A percentile compares a stretch with the other conserved stretches of the same genome.
Evolutionary conservation across 2,113 vertebrate genomes (phyloP).

Genomic region (Arvicanthis niloticus): DNA sequence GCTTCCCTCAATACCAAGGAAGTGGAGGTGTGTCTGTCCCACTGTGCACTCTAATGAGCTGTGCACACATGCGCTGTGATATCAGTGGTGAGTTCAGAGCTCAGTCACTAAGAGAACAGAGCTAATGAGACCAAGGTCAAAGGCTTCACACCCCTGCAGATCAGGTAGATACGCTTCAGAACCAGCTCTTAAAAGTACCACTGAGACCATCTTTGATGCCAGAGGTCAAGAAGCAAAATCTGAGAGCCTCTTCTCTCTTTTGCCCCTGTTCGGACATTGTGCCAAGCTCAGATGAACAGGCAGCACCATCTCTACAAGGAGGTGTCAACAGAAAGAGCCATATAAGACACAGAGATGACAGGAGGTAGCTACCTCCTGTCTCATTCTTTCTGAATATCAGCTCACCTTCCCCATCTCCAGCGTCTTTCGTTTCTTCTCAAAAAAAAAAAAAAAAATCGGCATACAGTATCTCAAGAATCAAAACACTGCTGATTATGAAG

Average conservation of each 20-base stretch:
- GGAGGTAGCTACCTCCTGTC: not conserved
- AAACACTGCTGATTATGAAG: not conserved
- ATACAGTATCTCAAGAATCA: not conserved
- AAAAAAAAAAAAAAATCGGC: not conserved
- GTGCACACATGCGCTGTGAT: not conserved
- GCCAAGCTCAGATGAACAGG: not conserved
- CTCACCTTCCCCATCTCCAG: not conserved
- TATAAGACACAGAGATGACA: not conserved
- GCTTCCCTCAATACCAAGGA: not conserved
- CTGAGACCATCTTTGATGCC: not conserved
- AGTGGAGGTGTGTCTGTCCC: not conserved
- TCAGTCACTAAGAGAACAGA: not conserved
- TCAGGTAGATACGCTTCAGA: not conserved
- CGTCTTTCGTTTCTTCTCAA: not conserved
- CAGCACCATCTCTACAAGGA: not conserved
- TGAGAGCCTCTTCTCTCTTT: not conserved
- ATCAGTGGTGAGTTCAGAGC: not conserved
- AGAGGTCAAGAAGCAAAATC: not conserved
- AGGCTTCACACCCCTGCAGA: not conserved
- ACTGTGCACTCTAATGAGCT: fast-evolving
- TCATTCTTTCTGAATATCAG: not conserved
- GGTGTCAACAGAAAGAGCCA: not conserved
- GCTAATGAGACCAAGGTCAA: slow-evolving; percentile 45
- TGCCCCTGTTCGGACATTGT: not conserved
- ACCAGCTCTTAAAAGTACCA: slow-evolving; percentile 8